Conservation (phyloP, 1,140 invertebrate genomes). For the Protaetia brevitarsis region DNA sequence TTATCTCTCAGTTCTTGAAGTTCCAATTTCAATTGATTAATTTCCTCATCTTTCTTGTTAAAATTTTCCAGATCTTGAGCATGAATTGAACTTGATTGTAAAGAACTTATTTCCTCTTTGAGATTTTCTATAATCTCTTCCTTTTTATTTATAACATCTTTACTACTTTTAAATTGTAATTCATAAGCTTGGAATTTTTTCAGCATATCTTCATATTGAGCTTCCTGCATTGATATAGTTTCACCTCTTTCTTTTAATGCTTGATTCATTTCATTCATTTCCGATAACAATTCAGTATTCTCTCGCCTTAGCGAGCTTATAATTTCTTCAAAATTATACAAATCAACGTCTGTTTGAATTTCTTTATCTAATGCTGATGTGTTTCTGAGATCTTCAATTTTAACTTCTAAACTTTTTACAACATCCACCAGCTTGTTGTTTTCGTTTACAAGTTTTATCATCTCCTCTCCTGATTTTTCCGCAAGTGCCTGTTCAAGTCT, state of each 20-base stretch:
- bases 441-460: conserved; percentile 36
- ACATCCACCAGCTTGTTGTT: conserved; percentile 33
- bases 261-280: conserved; percentile 70
- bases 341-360: conserved; percentile 4
- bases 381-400: conserved; percentile 25
- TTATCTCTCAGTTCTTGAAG: conserved; percentile 36
- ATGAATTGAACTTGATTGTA: neutral
- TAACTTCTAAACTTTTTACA: conserved; percentile 30
- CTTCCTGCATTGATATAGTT: conserved; percentile 63
- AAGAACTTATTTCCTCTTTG: conserved; percentile 44
- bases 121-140: conserved; percentile 50
- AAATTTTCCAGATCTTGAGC: neutral
- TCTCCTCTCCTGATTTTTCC: conserved; percentile 40
- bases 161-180: conserved; percentile 39
- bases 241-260: conserved; percentile 65
- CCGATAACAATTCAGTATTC: conserved; percentile 59
- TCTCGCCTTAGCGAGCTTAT: conserved; percentile 57
- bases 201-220: conserved; percentile 47
- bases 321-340: conserved; percentile 48
- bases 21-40: conserved; percentile 35
- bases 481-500: conserved; percentile 34
- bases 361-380: conserved; percentile 35
- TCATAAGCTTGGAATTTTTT: conserved; percentile 45
- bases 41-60: conserved; percentile 30
- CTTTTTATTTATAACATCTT: conserved; percentile 45